Base-by-base conservation (phyloP, 2,797 vertebrate genomes). In the Halcyon leucocephala region DNA sequence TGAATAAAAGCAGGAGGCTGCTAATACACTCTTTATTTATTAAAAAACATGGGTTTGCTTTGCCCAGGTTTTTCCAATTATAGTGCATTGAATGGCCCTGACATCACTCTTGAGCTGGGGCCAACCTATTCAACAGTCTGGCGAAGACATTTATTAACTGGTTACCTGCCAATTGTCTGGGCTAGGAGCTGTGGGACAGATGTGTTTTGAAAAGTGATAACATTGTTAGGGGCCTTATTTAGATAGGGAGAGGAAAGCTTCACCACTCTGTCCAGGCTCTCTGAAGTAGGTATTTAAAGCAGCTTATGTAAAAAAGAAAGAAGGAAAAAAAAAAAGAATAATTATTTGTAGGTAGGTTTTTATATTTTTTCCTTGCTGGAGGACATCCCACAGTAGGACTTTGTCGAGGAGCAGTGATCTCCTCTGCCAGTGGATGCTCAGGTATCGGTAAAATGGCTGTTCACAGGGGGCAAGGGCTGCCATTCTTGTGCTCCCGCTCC, bases 11-110 rank as follows among this genome's bases (percentile, higher is more conserved):
- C 78, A 96, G 80, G 90, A 96, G 95, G 82, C 86, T 95, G 82
- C 95, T 96, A 96, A 96, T 96, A 31, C 2, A 6, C 54, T 93
- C 94, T 86, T 96, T 95, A 82, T 97, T 97, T 96, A 95, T 96
- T 96, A 87, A 91, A 96, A 96, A 96, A 78, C 31, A 94, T 4
- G 28, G 67, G n/a, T 51, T 96, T 97, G 95, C 92, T 98, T 97
- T 97, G 88, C 94, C 98, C 98, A 98, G 98, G 94, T 98, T 98
- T 99, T 99, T 98, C 98, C 98, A 98, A 98, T 99, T 98, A 98
- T 95, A 97, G 97, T 87, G 94, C 97, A 97, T 98, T 98, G 98
- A 98, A 98, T 94, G 95, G 91, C 89, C 94, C 96, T 99, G 99
- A 99, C 97, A 97, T 99, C 99, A 99, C 98, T 95, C 89, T 98